Evolutionary conservation across 53 echinoderm and acorn worm genomes (phyloP).

Genomic region (Antedon mediterranea): DNA sequence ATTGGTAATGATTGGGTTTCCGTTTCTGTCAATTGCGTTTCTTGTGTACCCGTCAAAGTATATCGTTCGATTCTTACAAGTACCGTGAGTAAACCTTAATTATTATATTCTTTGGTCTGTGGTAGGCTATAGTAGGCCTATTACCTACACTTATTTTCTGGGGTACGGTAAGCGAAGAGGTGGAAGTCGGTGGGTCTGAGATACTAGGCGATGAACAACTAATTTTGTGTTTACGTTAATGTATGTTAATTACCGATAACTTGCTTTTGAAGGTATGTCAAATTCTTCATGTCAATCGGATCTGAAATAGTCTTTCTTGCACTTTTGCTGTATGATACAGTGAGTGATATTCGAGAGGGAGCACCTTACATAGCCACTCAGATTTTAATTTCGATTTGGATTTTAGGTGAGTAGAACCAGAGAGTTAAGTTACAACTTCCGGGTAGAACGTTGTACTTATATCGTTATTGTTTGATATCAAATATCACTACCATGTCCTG

Average conservation of each 20-base stretch:
- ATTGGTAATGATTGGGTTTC: constrained; percentile 36
- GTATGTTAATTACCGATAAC: too few species aligned
- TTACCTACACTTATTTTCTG: too few species aligned
- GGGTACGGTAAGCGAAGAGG: too few species aligned
- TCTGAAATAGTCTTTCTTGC: constrained; percentile 52
- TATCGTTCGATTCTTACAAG: background rate
- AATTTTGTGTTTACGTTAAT: too few species aligned
- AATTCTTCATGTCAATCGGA: constrained; percentile 56
- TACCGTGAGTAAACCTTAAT: background rate
- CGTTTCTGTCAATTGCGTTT: constrained; percentile 38
- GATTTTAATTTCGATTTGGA: background rate
- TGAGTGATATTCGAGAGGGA: background rate
- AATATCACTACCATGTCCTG: too few species aligned
- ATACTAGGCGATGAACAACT: too few species aligned
- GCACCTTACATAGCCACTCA: background rate
- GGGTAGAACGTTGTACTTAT: too few species aligned
- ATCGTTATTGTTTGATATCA: too few species aligned
- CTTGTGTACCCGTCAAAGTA: background rate
- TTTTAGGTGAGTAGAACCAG: background rate
- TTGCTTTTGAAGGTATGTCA: constrained; percentile 30
- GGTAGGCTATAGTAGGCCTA: too few species aligned
- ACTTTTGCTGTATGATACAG: constrained; percentile 26
- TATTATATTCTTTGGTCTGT: too few species aligned
- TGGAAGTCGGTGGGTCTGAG: too few species aligned
- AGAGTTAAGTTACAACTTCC: too few species aligned